Evolutionary conservation across 2,797 vertebrate species (phyloP).

Genomic region (Emys orbicularis): DNA sequence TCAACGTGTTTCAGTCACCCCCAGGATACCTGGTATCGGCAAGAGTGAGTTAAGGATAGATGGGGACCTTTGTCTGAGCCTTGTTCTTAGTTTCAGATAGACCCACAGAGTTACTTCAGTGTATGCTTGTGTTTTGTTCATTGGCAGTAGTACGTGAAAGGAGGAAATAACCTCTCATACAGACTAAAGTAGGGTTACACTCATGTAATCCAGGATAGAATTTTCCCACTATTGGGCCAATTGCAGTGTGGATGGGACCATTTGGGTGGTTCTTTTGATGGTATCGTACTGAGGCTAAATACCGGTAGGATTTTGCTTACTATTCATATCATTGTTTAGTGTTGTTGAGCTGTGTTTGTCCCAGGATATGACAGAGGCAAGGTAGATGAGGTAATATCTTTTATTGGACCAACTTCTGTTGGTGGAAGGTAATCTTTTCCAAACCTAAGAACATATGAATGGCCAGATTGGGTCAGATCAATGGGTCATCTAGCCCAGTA

Average conservation of each 20-base stretch:
- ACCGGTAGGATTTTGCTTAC: neutral
- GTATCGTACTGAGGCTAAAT: neutral
- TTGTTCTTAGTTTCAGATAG: neutral
- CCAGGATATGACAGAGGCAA: neutral
- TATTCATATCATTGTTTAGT: neutral
- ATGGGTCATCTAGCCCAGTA: neutral
- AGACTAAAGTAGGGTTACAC: neutral
- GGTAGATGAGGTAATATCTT: neutral
- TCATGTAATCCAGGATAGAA: neutral
- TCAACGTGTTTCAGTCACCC: neutral
- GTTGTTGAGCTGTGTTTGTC: neutral
- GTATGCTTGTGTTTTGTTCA: neutral
- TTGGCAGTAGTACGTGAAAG: neutral
- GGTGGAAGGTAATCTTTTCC: neutral
- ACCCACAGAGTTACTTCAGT: neutral
- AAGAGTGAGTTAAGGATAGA: neutral
- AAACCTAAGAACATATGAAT: neutral
- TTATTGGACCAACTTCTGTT: neutral
- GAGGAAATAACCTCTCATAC: neutral
- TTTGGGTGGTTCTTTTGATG: neutral
- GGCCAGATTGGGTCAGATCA: neutral
- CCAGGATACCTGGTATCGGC: neutral
- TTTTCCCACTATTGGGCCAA: neutral
- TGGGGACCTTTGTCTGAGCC: neutral
- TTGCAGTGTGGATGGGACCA: neutral